Percentiles rank a stretch among this genome's conserved stretches.
phyloP scores from a whole-genome alignment of 2,888 invertebrate species.

The Erebia palarica region DNA sequence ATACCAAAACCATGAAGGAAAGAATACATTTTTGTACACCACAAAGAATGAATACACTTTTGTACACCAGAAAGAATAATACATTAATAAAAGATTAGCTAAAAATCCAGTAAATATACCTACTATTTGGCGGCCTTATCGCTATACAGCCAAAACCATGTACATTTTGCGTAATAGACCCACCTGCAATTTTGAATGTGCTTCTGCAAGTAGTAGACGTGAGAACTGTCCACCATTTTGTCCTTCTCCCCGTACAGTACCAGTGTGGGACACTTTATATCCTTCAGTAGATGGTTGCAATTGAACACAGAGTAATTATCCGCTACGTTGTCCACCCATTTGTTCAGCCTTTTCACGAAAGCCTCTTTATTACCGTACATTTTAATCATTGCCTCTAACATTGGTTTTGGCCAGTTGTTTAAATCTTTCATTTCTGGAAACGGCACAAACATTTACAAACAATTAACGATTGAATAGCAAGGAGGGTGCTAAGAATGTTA shows the following conservation, averaged over 20 bases:
- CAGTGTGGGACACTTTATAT: slow-evolving; percentile 17
- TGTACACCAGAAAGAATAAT: too few relatives aligned
- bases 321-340: slow-evolving; percentile 84
- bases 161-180: neutral
- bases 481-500: neutral
- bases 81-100: too few relatives aligned
- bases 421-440: slow-evolving; percentile 83
- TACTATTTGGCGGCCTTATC: too few relatives aligned
- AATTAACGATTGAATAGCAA: neutral
- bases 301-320: neutral
- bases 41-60: too few relatives aligned
- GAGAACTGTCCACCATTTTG: slow-evolving; percentile 14
- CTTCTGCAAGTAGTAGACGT: slow-evolving; percentile 1
- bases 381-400: slow-evolving; percentile 85
- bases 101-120: too few relatives aligned
- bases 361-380: slow-evolving; percentile 84
- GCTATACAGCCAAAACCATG: too few relatives aligned
- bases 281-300: slow-evolving; percentile 2
- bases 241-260: slow-evolving; percentile 21
- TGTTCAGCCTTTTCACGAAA: slow-evolving; percentile 53
- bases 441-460: neutral
- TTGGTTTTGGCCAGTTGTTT: slow-evolving; percentile 86
- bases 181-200: slow-evolving; percentile 13
- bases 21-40: too few relatives aligned
- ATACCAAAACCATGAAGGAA: too few relatives aligned